Percentiles rank a stretch among this genome's conserved stretches.
phyloP scores from a whole-genome alignment of 2,888 invertebrate species.

The Rotaria socialis region DNA sequence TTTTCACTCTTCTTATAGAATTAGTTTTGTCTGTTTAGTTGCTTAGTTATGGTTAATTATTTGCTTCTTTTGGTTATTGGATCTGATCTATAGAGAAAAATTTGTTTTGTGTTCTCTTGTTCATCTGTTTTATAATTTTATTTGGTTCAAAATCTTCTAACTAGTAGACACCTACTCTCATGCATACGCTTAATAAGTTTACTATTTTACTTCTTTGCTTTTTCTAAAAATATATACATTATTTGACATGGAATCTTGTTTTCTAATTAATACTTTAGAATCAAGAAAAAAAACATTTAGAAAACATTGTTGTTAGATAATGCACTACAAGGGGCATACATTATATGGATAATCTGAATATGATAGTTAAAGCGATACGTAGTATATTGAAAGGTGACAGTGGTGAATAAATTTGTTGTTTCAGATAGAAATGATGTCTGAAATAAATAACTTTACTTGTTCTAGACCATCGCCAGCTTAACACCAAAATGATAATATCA shows the following conservation, averaged over 20 bases:
- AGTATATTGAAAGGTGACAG: too few species aligned
- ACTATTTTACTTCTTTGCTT: background rate
- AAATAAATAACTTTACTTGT: too few species aligned
- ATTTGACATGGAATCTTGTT: background rate
- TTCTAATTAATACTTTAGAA: too few species aligned
- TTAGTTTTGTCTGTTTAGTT: background rate
- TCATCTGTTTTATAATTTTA: background rate
- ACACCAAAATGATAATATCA: too few species aligned
- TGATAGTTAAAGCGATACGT: too few species aligned
- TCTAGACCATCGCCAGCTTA: too few species aligned
- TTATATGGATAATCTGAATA: too few species aligned
- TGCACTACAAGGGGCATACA: too few species aligned
- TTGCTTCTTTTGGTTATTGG: background rate
- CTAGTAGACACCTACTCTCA: background rate
- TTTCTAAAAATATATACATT: conserved; percentile 9
- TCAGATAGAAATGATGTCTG: too few species aligned
- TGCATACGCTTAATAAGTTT: background rate
- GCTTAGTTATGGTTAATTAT: background rate
- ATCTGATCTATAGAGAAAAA: background rate
- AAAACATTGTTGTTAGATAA: too few species aligned
- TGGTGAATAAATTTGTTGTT: too few species aligned
- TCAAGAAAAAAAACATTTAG: too few species aligned
- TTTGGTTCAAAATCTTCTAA: background rate
- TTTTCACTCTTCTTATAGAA: background rate
- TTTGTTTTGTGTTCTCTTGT: background rate